A percentile compares a stretch with the other conserved stretches of the same genome.
These are phyloP conservation scores for Otocyon megalotis DNA, from an alignment of 2,113 vertebrate genomes.

Conservation along the genomic window DNA sequence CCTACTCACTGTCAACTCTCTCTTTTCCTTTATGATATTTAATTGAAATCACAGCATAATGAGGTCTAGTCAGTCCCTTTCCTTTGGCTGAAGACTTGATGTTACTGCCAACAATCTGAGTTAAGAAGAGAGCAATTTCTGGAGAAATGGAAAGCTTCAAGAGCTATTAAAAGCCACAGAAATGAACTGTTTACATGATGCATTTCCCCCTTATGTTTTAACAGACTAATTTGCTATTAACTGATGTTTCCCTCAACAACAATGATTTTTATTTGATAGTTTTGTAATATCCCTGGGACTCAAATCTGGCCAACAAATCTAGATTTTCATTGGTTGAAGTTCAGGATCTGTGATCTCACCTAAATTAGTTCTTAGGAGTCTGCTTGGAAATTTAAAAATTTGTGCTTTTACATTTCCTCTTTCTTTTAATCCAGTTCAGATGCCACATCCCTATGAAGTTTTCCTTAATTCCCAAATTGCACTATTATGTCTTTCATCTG, in stretches of 20 bases:
- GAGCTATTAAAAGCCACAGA: slow-evolving; percentile 67
- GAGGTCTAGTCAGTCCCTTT: slow-evolving; percentile 53
- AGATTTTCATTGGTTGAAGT: slow-evolving; percentile 33
- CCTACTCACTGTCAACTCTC: slow-evolving; percentile 72
- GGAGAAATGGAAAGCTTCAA: slow-evolving; percentile 76
- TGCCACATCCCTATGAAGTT: neutral
- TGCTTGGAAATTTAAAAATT: neutral
- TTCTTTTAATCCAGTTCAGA: neutral
- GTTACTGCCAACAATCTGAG: slow-evolving; percentile 76
- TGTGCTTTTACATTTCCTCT: neutral
- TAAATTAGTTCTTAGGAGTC: neutral
- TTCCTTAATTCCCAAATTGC: neutral
- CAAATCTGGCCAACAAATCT: neutral
- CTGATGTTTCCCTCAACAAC: neutral
- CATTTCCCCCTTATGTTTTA: slow-evolving; percentile 26
- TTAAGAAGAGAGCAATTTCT: slow-evolving; percentile 26
- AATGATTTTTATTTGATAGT: slow-evolving; percentile 51
- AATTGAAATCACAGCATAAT: slow-evolving; percentile 78
- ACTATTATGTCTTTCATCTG: neutral
- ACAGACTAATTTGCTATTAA: slow-evolving; percentile 25
- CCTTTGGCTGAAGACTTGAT: slow-evolving; percentile 66
- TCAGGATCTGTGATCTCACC: slow-evolving; percentile 3
- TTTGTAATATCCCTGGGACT: slow-evolving; percentile 24
- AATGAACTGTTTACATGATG: slow-evolving; percentile 66
- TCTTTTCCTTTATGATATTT: slow-evolving; percentile 59